Conservation (phyloP, 2,113 vertebrate genomes). For the Trematomus loennbergii region DNA sequence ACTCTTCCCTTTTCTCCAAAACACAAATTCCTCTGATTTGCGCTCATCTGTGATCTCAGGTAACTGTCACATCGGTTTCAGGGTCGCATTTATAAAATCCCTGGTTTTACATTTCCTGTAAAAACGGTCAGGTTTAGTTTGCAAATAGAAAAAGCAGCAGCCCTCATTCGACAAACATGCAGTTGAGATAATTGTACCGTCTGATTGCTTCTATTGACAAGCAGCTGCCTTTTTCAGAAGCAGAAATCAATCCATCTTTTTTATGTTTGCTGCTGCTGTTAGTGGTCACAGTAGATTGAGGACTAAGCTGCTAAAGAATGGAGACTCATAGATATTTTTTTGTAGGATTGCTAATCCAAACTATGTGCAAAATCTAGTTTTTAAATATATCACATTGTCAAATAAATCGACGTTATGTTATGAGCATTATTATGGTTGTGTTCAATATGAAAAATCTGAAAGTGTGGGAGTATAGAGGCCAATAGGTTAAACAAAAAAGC, state of each 20-base stretch:
- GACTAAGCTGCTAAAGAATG: conserved; percentile 33
- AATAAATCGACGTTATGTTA: background rate
- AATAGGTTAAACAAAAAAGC: background rate
- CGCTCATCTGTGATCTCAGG: conserved; percentile 56
- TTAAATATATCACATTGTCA: background rate
- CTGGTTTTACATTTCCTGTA: conserved; percentile 43
- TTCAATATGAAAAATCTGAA: background rate
- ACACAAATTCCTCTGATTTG: conserved; percentile 60
- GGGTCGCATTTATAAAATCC: conserved; percentile 29
- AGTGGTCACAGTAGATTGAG: background rate
- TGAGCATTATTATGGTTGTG: background rate
- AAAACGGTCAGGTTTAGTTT: background rate
- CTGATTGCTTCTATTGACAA: conserved; percentile 8
- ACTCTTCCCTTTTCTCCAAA: conserved; percentile 62
- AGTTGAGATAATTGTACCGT: no score
- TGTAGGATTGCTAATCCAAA: background rate
- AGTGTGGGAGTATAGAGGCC: background rate
- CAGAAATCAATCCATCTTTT: conserved; percentile 39
- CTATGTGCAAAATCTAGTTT: background rate
- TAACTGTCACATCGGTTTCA: conserved; percentile 36
- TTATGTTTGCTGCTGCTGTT: conserved; percentile 36
- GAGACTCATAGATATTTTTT: background rate
- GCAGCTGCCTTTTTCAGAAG: conserved; percentile 35
- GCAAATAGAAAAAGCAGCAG: conserved; percentile 1
- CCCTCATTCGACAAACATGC: no score